A percentile compares a stretch with the other conserved stretches of the same genome.
phyloP scores from a whole-genome alignment of 2,888 invertebrate genomes.

The Leptinotarsa rubiginosa region DNA sequence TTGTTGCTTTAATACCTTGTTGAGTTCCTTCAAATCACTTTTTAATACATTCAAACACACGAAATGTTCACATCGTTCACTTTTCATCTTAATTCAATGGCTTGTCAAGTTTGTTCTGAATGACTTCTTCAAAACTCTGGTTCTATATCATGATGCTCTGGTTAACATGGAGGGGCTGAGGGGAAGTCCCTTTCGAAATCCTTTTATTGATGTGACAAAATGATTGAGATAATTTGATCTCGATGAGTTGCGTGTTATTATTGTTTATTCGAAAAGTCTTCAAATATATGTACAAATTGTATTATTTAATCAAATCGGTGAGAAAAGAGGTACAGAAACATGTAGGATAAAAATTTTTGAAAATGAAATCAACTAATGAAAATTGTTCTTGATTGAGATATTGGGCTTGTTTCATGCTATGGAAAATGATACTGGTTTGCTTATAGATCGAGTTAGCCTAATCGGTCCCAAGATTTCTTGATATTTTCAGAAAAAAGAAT shows the following conservation, averaged over 20 bases:
- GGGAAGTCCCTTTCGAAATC: slow-evolving; percentile 6
- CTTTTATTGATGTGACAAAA: background rate
- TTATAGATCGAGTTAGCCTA: too few species aligned
- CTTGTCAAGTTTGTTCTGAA: background rate
- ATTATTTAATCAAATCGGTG: too few species aligned
- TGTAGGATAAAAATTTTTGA: too few species aligned
- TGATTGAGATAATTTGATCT: background rate
- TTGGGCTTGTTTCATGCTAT: too few species aligned
- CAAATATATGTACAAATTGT: too few species aligned
- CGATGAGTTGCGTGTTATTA: background rate
- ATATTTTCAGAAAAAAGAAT: too few species aligned
- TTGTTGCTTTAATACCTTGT: background rate
- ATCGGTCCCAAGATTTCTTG: too few species aligned
- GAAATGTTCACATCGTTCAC: background rate
- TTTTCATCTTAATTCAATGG: background rate
- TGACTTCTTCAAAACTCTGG: background rate
- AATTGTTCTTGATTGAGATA: too few species aligned
- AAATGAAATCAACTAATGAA: too few species aligned
- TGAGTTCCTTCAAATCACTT: background rate
- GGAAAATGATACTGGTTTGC: too few species aligned
- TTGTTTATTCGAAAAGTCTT: too few species aligned
- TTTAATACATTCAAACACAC: background rate
- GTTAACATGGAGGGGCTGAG: background rate
- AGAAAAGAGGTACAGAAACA: too few species aligned
- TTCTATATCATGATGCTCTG: background rate